Evolutionary conservation across 2,797 vertebrate species (phyloP).

Genomic region (Lacerta viridis): DNA sequence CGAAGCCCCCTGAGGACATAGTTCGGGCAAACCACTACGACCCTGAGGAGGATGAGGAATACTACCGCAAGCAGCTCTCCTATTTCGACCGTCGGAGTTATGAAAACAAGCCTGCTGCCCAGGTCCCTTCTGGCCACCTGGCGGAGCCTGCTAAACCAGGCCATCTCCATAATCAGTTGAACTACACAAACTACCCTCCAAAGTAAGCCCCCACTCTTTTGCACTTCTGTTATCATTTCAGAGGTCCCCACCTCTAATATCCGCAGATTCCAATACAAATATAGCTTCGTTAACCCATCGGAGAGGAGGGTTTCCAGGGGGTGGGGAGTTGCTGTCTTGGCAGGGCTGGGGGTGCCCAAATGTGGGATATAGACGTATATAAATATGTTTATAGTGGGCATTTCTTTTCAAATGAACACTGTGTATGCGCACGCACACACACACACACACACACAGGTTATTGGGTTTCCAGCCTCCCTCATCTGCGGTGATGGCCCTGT

Average conservation of each 20-base stretch:
- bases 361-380: not conserved
- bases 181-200: conserved; percentile 87
- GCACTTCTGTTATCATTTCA: not conserved
- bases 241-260: not conserved
- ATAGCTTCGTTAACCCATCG: not conserved
- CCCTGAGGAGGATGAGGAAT: conserved; percentile 95
- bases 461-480: too few relatives aligned
- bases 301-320: not conserved
- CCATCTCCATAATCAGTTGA: conserved; percentile 87
- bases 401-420: not conserved
- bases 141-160: conserved; percentile 87
- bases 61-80: conserved; percentile 96
- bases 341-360: not conserved
- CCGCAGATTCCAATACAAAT: not conserved
- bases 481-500: too few relatives aligned
- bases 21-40: conserved; percentile 93
- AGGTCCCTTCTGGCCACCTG: conserved; percentile 86
- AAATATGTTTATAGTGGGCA: not conserved
- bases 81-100: conserved; percentile 96
- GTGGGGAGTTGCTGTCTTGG: not conserved
- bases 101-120: conserved; percentile 89
- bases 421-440: not conserved
- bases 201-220: conserved; percentile 82
- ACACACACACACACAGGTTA: too few relatives aligned
- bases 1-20: conserved; percentile 89